Evolutionary conservation across 2,888 invertebrate species (phyloP), one percentile per base, ranked within the genome.

Genomic region (Dendrolimus pini): DNA sequence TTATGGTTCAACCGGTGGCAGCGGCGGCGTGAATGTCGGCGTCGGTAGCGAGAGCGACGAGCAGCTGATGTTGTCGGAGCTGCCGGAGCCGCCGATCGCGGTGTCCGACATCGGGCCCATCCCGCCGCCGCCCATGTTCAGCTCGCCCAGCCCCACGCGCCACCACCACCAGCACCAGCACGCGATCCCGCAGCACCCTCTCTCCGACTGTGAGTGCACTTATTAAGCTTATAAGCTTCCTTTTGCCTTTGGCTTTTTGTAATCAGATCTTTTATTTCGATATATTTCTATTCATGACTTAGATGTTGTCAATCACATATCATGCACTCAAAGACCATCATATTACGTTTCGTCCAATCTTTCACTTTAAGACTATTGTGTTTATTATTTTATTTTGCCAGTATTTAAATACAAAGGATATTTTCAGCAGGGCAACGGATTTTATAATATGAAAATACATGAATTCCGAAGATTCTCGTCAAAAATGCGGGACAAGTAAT

Each of bases 101-200:
- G 91, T 97, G 65, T 96, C 97, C 66, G 97, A 98, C 78, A 97
- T 98, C 85, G 97, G 97, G 64, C 97, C 97, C 67, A 96, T 96
- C 83, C 96, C 96, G 76, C 97, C 97, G 74, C 97, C 97, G 75
- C 97, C 97, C 68, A 98, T 98, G 97, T 97, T 98, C 93, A 96
- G 96, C 86, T 96, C 97, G 73, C 96, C 96, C 67, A 96, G 95
- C 85, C 96, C 95, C 65, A 88, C 95, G 59, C 78, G 88, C 41
- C 88, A 88, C 68, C 77, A 72, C 59, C 77, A 71, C 61, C 73
- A 71, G 47, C 88, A 90, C 69, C 72, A 73, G 55, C 68, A 67
- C 60, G 65, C 75, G 59, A 72, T 78, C 41, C 59, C 69, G 41
- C 85, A 76, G 61, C 82, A 78, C 68, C 77, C 78, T 71, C 83